Evolutionary conservation across 2,113 vertebrate genomes (phyloP).

Genomic region (Nerophis lumbriciformis): DNA sequence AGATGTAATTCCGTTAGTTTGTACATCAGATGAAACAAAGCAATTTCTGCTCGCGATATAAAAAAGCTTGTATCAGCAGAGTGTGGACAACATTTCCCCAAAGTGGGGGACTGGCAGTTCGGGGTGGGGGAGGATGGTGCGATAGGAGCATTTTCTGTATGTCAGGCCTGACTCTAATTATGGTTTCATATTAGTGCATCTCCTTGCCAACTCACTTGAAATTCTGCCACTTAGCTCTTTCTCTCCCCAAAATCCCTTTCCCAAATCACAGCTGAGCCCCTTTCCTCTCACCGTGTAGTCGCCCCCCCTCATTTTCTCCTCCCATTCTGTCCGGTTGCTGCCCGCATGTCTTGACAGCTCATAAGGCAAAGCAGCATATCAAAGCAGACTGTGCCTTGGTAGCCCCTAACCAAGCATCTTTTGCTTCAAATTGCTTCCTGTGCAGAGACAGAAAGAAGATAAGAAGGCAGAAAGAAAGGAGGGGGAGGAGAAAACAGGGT

Average conservation of each 20-base stretch:
- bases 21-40: conserved; percentile 27
- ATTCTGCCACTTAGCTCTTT: conserved; percentile 57
- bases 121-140: conserved; percentile 8
- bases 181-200: conserved; percentile 66
- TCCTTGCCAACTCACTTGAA: conserved; percentile 53
- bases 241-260: conserved; percentile 19
- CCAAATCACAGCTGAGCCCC: conserved; percentile 29
- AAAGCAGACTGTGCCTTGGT: conserved; percentile 49
- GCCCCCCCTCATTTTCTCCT: conserved; percentile 17
- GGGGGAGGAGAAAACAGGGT: conserved; percentile 24
- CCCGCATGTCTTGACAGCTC: conserved; percentile 60
- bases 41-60: conserved; percentile 31
- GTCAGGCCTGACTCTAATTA: conserved; percentile 68
- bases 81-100: conserved; percentile 27
- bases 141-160: conserved; percentile 46
- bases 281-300: neutral
- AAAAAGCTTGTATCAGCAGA: conserved; percentile 21
- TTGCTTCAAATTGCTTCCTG: conserved; percentile 58
- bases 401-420: conserved; percentile 63
- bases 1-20: conserved; percentile 26
- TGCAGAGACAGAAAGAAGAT: conserved; percentile 42
- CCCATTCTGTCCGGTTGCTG: neutral
- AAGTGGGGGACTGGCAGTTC: conserved; percentile 21
- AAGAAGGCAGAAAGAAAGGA: conserved; percentile 29
- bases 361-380: conserved; percentile 56